Evolutionary conservation across 2,888 invertebrate genomes (phyloP).

Genomic region (Flexamia atlantica): DNA sequence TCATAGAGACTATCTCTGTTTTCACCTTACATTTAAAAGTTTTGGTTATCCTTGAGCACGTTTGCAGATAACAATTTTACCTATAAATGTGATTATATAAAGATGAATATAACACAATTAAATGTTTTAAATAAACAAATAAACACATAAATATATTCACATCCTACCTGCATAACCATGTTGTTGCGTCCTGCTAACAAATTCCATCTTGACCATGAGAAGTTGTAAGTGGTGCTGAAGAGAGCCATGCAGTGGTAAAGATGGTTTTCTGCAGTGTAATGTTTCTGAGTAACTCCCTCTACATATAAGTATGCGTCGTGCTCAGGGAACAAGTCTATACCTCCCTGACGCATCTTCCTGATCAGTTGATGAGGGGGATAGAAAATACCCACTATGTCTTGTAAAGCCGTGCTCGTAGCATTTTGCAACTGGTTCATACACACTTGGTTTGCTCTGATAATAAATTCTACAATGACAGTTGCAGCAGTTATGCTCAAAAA

Average conservation of each 20-base stretch:
- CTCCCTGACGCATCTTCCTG: slow-evolving; percentile 79
- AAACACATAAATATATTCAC: background rate
- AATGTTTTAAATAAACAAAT: no score
- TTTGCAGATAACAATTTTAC: no score
- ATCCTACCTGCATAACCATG: slow-evolving; percentile 80
- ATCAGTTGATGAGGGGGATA: slow-evolving; percentile 80
- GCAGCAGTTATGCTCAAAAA: slow-evolving; percentile 78
- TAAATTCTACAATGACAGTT: slow-evolving; percentile 78
- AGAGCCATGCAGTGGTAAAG: slow-evolving; percentile 89
- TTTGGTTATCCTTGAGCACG: no score
- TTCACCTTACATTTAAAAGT: no score
- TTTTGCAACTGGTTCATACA: slow-evolving; percentile 78
- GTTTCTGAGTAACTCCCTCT: slow-evolving; percentile 78
- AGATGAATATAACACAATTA: no score
- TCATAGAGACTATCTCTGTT: no score
- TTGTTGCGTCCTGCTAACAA: slow-evolving; percentile 78
- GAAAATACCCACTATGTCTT: slow-evolving; percentile 79
- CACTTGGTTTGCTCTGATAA: slow-evolving; percentile 75
- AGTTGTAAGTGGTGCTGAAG: slow-evolving; percentile 84
- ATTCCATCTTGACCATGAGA: slow-evolving; percentile 90
- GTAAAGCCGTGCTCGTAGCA: slow-evolving; percentile 80
- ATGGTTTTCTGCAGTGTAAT: slow-evolving; percentile 86
- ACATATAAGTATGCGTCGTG: slow-evolving; percentile 86
- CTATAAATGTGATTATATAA: no score
- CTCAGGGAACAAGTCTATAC: slow-evolving; percentile 90